Conservation (phyloP, 37 sponge, comb jelly and placozoan genomes). For the Chondrilla cf. caribensis region DNA sequence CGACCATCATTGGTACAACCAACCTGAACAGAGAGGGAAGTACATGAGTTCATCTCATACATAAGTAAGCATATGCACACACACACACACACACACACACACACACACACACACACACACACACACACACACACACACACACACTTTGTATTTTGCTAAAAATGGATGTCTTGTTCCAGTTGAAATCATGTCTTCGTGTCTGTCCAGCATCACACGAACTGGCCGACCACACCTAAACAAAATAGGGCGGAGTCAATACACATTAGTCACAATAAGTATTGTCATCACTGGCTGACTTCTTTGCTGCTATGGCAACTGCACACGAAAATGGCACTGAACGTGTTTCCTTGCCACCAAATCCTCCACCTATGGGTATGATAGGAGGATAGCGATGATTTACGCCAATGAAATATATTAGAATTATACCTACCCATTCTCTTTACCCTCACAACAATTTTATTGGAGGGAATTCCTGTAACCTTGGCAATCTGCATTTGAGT, state of each 20-base stretch:
- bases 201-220: constrained; percentile 72
- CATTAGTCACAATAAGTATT: not conserved
- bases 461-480: constrained; percentile 71
- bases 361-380: constrained; percentile 57
- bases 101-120: constrained; percentile 24
- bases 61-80: not conserved
- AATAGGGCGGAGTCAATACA: not conserved
- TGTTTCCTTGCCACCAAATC: constrained; percentile 93
- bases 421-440: constrained; percentile 71
- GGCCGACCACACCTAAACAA: constrained; percentile 31
- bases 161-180: constrained; percentile 85
- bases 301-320: constrained; percentile 79
- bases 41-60: not conserved
- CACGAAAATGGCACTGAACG: constrained; percentile 31
- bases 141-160: constrained; percentile 74
- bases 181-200: constrained; percentile 83
- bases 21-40: constrained; percentile 36
- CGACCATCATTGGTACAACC: constrained; percentile 69
- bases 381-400: too few species aligned
- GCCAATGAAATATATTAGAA: too few species aligned
- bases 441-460: constrained; percentile 52
- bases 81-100: too few species aligned
- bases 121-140: too few species aligned
- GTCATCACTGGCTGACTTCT: constrained; percentile 41
- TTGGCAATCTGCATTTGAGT: constrained; percentile 52